These are phyloP conservation scores for Tiphia femorata DNA, from an alignment of 2,888 invertebrate species.

Conservation along the genomic window DNA sequence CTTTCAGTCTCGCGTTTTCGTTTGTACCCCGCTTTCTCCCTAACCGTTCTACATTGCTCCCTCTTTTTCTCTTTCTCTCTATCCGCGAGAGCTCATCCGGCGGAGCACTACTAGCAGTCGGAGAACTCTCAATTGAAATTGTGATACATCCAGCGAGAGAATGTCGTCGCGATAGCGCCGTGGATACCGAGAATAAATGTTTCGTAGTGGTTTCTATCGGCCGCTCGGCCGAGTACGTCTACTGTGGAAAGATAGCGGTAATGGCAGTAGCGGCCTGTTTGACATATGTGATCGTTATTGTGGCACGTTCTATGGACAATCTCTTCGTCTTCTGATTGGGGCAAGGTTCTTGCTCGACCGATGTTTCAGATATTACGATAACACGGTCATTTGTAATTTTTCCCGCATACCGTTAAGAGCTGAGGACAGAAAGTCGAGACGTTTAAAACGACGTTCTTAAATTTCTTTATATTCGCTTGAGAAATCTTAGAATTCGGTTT, in stretches of 20 bases:
- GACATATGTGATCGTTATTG: neutral
- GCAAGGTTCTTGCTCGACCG: too few species aligned
- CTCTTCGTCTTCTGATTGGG: too few species aligned
- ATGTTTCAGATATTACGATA: too few species aligned
- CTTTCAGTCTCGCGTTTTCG: neutral
- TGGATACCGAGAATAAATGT: neutral
- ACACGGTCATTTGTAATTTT: constrained; percentile 3
- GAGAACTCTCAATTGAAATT: constrained; percentile 38
- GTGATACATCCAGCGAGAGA: constrained; percentile 14
- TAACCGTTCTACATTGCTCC: neutral
- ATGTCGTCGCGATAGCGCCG: constrained; percentile 5
- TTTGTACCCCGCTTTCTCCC: constrained; percentile 26
- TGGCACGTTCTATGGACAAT: too few species aligned
- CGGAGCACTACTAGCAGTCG: too few species aligned
- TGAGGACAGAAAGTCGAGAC: too few species aligned
- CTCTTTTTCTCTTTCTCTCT: neutral
- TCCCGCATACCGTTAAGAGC: too few species aligned
- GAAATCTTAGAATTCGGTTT: too few species aligned
- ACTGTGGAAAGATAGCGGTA: neutral
- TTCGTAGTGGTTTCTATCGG: neutral
- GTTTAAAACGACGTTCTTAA: too few species aligned
- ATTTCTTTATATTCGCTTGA: too few species aligned
- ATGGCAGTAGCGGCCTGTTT: neutral
- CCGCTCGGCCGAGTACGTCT: neutral
- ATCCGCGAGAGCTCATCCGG: too few species aligned